phyloP scores from a whole-genome alignment of 92 coral and sea anemone genomes.

The Zoanthus sociatus region DNA sequence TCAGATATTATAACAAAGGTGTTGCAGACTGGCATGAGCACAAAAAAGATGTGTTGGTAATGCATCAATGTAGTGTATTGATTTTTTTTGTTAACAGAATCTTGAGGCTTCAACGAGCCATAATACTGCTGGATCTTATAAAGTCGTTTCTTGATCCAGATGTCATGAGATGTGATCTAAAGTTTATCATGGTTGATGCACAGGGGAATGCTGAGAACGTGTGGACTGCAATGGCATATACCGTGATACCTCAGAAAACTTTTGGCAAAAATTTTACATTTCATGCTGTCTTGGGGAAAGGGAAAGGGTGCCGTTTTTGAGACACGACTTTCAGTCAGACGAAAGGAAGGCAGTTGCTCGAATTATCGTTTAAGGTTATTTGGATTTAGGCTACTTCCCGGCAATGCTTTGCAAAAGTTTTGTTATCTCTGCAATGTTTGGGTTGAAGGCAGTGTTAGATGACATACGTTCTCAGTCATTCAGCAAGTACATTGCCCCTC shows the following conservation, averaged over 20 bases:
- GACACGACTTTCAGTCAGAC: constrained; percentile 49
- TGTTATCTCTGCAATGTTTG: constrained; percentile 37
- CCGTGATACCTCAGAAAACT: constrained; percentile 69
- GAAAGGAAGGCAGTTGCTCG: constrained; percentile 52
- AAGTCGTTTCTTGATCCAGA: constrained; percentile 17
- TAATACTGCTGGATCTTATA: constrained; percentile 25
- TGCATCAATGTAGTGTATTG: too few species aligned
- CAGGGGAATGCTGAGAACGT: constrained; percentile 30
- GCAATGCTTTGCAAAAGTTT: constrained; percentile 33
- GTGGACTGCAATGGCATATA: constrained; percentile 61
- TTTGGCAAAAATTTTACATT: constrained; percentile 68
- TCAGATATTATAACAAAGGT: too few species aligned
- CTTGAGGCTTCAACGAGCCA: constrained; percentile 26
- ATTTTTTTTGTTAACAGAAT: constrained; percentile 1
- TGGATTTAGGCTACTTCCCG: constrained; percentile 49
- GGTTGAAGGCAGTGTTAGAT: constrained; percentile 29
- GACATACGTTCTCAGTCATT: constrained; percentile 19
- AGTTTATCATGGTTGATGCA: constrained; percentile 20
- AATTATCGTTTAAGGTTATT: constrained; percentile 49
- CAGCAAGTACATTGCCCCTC: constrained; percentile 33
- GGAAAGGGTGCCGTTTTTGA: constrained; percentile 59
- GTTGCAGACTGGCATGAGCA: too few species aligned
- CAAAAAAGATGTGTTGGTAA: too few species aligned
- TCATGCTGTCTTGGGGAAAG: constrained; percentile 71
- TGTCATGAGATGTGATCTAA: constrained; percentile 27